Base-by-base conservation (phyloP, 1,140 invertebrate species). In the Drosophila saltans region DNA sequence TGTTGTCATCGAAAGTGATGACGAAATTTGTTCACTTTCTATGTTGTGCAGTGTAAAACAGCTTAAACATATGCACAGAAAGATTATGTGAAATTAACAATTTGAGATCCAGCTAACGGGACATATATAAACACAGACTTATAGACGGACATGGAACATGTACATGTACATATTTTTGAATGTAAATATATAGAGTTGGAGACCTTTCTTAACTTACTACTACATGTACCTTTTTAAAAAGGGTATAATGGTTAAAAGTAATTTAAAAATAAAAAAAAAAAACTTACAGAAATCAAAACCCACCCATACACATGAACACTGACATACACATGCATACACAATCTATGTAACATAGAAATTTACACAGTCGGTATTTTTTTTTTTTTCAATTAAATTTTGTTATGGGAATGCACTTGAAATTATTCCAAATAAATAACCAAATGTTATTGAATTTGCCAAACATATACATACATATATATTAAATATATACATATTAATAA, bases 381-480 rank as follows among this genome's bases (percentile, higher is more conserved):
- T 68, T 77, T 70, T 66, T 21, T 74, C 26, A 67, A 76, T 66
- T 63, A 52, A n/a, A 65, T 40, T 10, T 71, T 55, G 69, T 72
- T 83, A 48, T 78, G 78, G 75, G 68, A 70, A 63, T 68, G 33
- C 6, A 68, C 21, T 69, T 40, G 58, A 45, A 65, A 69, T 75
- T 86, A 76, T 63, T 79, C 75, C 71, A 72, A 45, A 28, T 9
- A 45, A 60, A 56, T 61, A 43, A 64, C 58, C 21, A 56, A 59
- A 60, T 82, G 82, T 86, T 82, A 80, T 52, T 78, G 68, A 66
- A 76, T 70, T 86, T 86, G 40, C 69, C 72, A 72, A 75, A 56
- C 78, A 66, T 36, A 28, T 33, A 55, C 21, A 45, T 33, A 52
- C n/a, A 33, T 75, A 75, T 69, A 75, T 56, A 59, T 10, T 30